Percentiles rank a stretch among this genome's conserved stretches.
phyloP scores from a whole-genome alignment of 2,113 vertebrate genomes.

The Callospermophilus lateralis region DNA sequence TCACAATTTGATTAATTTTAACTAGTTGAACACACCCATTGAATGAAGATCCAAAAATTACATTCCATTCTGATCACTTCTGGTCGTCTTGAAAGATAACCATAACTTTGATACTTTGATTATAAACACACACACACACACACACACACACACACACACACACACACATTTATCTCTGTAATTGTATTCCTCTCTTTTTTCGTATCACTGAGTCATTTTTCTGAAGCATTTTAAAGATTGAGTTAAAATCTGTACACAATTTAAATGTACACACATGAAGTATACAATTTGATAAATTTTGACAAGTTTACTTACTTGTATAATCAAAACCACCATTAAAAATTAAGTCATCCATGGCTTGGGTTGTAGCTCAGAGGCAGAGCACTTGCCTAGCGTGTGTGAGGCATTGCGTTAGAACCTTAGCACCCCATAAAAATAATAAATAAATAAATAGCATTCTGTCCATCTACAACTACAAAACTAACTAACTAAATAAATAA shows the following conservation, averaged over 20 bases:
- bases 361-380: too few relatives aligned
- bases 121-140: too few relatives aligned
- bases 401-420: too few relatives aligned
- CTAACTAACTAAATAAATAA: too few relatives aligned
- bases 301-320: not conserved
- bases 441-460: too few relatives aligned
- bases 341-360: not conserved
- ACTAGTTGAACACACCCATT: not conserved
- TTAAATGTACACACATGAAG: not conserved
- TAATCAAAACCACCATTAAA: not conserved
- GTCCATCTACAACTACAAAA: too few relatives aligned
- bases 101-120: not conserved
- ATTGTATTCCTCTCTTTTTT: not conserved
- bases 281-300: not conserved
- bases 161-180: not conserved
- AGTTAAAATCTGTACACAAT: not conserved
- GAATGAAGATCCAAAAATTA: not conserved
- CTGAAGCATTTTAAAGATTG: not conserved
- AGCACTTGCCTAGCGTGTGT: too few relatives aligned
- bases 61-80: rapidly evolving
- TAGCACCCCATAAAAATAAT: too few relatives aligned
- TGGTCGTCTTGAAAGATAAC: not conserved
- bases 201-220: not conserved
- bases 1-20: not conserved
- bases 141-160: too few relatives aligned